phyloP scores from a whole-genome alignment of 1,140 invertebrate species.

The Gryllus bimaculatus region DNA sequence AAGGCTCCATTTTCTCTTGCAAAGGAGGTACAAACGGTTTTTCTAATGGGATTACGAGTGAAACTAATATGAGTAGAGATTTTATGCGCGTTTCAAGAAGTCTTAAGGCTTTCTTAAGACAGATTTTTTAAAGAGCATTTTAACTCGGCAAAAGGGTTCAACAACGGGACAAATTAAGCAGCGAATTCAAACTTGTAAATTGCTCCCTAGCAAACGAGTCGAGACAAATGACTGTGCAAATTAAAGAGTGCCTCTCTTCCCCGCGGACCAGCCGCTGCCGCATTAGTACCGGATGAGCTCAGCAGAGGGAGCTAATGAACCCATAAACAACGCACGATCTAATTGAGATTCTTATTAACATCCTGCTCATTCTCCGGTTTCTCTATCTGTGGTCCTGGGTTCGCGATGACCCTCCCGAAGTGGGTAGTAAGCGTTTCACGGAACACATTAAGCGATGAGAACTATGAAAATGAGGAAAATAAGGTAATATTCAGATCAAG shows the following conservation, averaged over 20 bases:
- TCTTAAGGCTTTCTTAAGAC: background rate
- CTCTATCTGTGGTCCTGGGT: background rate
- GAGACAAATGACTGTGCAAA: background rate
- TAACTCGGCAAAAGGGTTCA: background rate
- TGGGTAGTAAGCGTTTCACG: background rate
- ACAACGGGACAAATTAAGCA: background rate
- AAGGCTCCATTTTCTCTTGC: background rate
- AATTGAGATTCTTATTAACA: slow-evolving; percentile 6
- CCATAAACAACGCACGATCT: slow-evolving; percentile 1
- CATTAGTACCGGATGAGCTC: background rate
- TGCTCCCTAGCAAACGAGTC: background rate
- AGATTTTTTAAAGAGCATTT: background rate
- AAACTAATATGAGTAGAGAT: background rate
- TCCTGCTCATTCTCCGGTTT: background rate
- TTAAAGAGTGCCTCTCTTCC: background rate
- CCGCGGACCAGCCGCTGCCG: too few relatives aligned
- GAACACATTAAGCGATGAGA: background rate
- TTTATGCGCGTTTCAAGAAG: slow-evolving; percentile 4
- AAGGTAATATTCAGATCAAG: background rate
- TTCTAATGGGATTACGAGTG: background rate
- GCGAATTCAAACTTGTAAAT: slow-evolving; percentile 5
- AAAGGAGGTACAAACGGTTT: background rate
- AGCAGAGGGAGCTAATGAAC: background rate
- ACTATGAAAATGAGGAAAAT: background rate
- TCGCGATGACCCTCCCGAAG: background rate